Conservation (phyloP, 2,888 invertebrate species). For the Rhimphoctona megacephalus region DNA sequence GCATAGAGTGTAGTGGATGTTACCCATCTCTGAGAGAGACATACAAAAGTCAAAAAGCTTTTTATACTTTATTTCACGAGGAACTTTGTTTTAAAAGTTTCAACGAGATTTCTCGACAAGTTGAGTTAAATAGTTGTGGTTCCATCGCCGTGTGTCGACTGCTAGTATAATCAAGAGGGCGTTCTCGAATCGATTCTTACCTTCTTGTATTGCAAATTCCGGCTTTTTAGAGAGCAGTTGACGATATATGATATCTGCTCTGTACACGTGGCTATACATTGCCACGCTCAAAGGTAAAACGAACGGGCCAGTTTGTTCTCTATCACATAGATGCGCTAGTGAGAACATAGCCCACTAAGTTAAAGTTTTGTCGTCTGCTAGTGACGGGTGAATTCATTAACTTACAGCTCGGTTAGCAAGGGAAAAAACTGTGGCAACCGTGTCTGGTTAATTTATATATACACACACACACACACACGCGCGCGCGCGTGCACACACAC, state of each 20-base stretch:
- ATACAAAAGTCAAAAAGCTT: constrained; percentile 10
- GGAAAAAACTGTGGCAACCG: constrained; percentile 48
- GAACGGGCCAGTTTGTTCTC: constrained; percentile 38
- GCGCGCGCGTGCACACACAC: too few relatives aligned
- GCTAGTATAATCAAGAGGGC: constrained; percentile 23
- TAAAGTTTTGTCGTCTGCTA: constrained; percentile 63
- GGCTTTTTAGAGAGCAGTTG: not conserved
- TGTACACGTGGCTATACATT: constrained; percentile 20
- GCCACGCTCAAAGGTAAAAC: constrained; percentile 31
- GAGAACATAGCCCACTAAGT: constrained; percentile 29
- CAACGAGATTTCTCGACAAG: constrained; percentile 4
- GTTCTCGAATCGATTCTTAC: not conserved
- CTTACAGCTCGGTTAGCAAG: constrained; percentile 21
- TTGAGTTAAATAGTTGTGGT: constrained; percentile 49
- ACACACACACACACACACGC: not conserved
- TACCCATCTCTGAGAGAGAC: not conserved
- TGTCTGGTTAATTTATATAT: constrained; percentile 25
- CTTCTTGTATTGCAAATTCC: not conserved
- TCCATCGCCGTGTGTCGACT: constrained; percentile 1
- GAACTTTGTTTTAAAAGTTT: constrained; percentile 48
- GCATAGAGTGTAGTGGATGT: not conserved
- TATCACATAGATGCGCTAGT: constrained; percentile 12
- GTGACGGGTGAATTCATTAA: constrained; percentile 69
- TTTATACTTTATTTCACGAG: constrained; percentile 1
- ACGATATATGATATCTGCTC: not conserved